phyloP scores from a whole-genome alignment of 2,113 vertebrate genomes.

The Puffinus mauretanicus region DNA sequence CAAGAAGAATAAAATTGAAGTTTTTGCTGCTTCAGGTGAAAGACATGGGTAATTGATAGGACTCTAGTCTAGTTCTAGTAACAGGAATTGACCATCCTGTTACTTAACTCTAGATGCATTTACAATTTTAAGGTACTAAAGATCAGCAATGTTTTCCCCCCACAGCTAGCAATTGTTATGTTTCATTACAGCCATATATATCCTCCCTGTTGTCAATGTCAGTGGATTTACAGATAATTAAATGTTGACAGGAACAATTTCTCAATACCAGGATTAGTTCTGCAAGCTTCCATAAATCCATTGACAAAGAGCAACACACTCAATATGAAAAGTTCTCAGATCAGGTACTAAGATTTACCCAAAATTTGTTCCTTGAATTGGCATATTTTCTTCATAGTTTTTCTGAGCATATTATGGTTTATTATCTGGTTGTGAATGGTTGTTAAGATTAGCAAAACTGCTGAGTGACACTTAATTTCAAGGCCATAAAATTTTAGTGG shows the following conservation, averaged over 20 bases:
- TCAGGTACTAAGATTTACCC: neutral
- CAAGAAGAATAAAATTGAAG: neutral
- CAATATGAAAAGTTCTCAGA: neutral
- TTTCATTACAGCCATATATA: neutral
- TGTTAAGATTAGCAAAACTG: slow-evolving; percentile 12
- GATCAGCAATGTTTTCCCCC: neutral
- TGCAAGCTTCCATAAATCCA: neutral
- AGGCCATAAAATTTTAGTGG: slow-evolving; percentile 1
- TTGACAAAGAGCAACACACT: neutral
- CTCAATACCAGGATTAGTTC: neutral
- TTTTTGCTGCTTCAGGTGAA: neutral
- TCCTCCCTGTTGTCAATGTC: neutral
- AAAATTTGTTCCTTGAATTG: neutral
- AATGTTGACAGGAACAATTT: neutral
- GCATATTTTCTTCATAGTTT: neutral
- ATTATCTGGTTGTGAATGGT: neutral
- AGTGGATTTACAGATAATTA: neutral
- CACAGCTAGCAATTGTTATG: neutral
- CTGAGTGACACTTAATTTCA: slow-evolving; percentile 23
- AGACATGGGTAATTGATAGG: neutral
- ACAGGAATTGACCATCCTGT: neutral
- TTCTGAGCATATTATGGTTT: neutral
- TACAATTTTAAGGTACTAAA: neutral
- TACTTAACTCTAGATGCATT: neutral
- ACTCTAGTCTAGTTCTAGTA: neutral